Percentiles rank a stretch among this genome's conserved stretches.
These are phyloP conservation scores for Zonotrichia leucophrys DNA, from an alignment of 2,113 vertebrate genomes.

Conservation along the genomic window DNA sequence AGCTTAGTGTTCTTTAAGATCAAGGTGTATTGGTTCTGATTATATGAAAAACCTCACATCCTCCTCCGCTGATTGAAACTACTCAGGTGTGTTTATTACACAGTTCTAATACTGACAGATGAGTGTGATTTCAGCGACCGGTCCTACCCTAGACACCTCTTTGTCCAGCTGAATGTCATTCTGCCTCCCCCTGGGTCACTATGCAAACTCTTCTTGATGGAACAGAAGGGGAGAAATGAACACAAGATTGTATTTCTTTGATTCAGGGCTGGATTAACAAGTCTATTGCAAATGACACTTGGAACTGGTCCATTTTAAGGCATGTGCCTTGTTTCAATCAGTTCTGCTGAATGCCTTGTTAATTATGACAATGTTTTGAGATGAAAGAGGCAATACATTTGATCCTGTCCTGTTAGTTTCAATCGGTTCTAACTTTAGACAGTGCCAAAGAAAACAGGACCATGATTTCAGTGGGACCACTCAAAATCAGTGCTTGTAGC, in stretches of 20 bases:
- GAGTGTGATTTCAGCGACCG: neutral
- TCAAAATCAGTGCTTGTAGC: neutral
- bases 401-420: neutral
- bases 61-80: neutral
- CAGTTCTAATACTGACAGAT: neutral
- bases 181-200: neutral
- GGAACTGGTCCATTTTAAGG: conserved; percentile 15
- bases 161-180: neutral
- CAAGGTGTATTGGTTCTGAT: neutral
- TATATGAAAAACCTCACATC: neutral
- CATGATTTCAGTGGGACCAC: neutral
- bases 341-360: conserved; percentile 23
- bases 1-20: neutral
- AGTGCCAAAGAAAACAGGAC: conserved; percentile 42
- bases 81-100: neutral
- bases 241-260: neutral
- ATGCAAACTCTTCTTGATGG: neutral
- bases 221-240: neutral
- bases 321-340: conserved; percentile 21
- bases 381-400: conserved; percentile 4
- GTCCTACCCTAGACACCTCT: neutral
- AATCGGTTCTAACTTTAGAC: neutral
- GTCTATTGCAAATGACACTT: neutral
- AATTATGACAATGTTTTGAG: neutral
- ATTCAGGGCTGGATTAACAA: neutral